phyloP scores from a whole-genome alignment of 2,797 vertebrate species.

The Phylloscopus collybita region DNA sequence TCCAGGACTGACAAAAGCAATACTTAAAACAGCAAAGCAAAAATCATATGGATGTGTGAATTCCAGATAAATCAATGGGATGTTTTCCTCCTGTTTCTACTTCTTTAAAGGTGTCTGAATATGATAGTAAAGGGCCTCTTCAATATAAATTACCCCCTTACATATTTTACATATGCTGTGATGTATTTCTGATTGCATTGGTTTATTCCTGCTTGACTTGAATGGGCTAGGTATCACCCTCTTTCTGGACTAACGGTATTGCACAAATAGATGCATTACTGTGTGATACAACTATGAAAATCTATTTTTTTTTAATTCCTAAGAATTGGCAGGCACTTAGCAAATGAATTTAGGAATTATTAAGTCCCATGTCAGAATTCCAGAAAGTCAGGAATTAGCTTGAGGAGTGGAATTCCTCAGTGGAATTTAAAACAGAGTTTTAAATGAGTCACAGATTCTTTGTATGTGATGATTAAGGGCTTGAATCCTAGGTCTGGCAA shows the following conservation, averaged over 20 bases:
- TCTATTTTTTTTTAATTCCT: not conserved
- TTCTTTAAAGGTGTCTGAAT: not conserved
- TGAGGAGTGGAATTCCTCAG: not conserved
- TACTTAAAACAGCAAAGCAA: not conserved
- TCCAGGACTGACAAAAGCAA: not conserved
- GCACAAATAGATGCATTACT: not conserved
- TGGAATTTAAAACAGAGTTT: too few species aligned
- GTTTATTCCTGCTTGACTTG: not conserved
- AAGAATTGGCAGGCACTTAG: not conserved
- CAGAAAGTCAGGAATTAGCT: not conserved
- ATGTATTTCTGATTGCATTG: not conserved
- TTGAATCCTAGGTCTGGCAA: not conserved
- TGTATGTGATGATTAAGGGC: not conserved
- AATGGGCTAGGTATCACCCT: not conserved
- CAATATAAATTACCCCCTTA: not conserved
- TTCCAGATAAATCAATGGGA: not conserved
- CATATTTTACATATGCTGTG: not conserved
- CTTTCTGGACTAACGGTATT: not conserved
- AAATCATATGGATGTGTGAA: not conserved
- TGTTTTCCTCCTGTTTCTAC: not conserved
- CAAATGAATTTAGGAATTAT: not conserved
- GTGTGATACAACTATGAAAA: not conserved
- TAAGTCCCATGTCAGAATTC: not conserved
- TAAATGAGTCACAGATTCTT: not conserved
- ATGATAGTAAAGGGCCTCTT: not conserved